These are phyloP conservation scores for Keiferia lycopersicella DNA, from an alignment of 2,888 invertebrate genomes.

Conservation along the genomic window DNA sequence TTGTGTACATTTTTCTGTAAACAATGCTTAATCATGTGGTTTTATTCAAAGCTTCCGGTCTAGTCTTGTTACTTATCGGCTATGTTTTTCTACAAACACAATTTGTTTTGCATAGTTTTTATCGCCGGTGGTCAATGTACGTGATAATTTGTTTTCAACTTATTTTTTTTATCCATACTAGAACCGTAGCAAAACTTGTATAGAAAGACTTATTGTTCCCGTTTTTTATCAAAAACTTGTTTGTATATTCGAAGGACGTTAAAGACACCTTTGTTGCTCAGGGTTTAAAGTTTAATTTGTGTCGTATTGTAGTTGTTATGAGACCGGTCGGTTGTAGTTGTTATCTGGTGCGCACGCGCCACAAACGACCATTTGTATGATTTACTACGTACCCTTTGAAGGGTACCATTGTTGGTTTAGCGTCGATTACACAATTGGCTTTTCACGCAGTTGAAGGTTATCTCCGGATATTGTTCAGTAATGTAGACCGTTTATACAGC, in stretches of 20 bases:
- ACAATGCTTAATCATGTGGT: slow-evolving; percentile 18
- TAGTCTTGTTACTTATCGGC: neutral
- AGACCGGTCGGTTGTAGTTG: slow-evolving; percentile 33
- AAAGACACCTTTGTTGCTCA: slow-evolving; percentile 42
- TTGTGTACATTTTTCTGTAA: slow-evolving; percentile 1
- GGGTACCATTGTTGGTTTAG: slow-evolving; percentile 68
- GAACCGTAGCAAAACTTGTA: neutral
- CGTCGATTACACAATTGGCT: slow-evolving; percentile 43
- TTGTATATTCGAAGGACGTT: neutral
- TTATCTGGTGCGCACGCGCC: slow-evolving; percentile 71
- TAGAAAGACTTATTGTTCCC: neutral
- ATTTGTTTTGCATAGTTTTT: slow-evolving; percentile 19
- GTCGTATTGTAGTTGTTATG: slow-evolving; percentile 20
- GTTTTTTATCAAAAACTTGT: neutral
- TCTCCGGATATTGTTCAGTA: slow-evolving; percentile 44
- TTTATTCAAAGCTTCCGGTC: slow-evolving; percentile 23
- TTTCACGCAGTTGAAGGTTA: slow-evolving; percentile 66
- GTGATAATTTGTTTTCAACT: slow-evolving; percentile 1
- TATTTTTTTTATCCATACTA: slow-evolving; percentile 7
- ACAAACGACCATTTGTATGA: slow-evolving; percentile 69
- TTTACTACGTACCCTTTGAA: slow-evolving; percentile 67
- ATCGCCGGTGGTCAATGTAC: slow-evolving; percentile 4
- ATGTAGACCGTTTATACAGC: slow-evolving; percentile 40
- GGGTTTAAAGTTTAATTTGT: slow-evolving; percentile 42
- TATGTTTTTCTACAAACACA: slow-evolving; percentile 6